Evolutionary conservation across 2,797 vertebrate genomes (phyloP), one percentile per base, ranked within the genome.

Genomic region (Cichlasoma orientale): DNA sequence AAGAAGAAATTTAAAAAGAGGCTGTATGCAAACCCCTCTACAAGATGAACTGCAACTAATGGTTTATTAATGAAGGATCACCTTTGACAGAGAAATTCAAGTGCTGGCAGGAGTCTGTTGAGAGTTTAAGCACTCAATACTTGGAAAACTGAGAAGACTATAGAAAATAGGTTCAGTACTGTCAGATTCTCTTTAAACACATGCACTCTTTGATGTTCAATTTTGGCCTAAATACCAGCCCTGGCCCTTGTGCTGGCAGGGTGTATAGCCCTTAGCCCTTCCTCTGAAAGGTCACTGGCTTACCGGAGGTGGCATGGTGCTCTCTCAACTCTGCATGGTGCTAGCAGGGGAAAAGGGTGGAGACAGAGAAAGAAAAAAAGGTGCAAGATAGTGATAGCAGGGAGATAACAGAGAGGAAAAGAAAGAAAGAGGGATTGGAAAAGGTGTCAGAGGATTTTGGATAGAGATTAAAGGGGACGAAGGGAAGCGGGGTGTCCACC

Each of bases 301-400:
- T 98, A 99, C 98, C 96, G 95, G 97, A 94, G 82, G 93, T 90
- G 94, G 94, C 94, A 91, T 95, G 96, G 87, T 94, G 94, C 92
- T 98, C 97, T 96, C 94, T 98, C 95, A 94, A 95, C 94, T 99
- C 98, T 95, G 95, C 96, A 94, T 97, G 96, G 87, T 95, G 96
- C 97, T 99, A 88, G 56, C 56, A 33, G 57, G 61, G 21, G 75
- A 33, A 73, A 84, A 52, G 59, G 52, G 68, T 36, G 75, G 70
- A 75, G 57, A 36, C 27, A 68, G 71, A 74, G 38, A 52, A 69
- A 13, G 59, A 63, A 44, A 79, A 36, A 80, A 90, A 87, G 91
- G 79, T 78, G 89, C 79, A 88, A 89, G 56, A 78, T 41, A 75
- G 72, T 36, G 33, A 85, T 78, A 88, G 47, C 89, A 91, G 3